These are phyloP conservation scores for Stegodyphus mimosarum DNA, from an alignment of 1,140 invertebrate genomes.

Conservation along the genomic window DNA sequence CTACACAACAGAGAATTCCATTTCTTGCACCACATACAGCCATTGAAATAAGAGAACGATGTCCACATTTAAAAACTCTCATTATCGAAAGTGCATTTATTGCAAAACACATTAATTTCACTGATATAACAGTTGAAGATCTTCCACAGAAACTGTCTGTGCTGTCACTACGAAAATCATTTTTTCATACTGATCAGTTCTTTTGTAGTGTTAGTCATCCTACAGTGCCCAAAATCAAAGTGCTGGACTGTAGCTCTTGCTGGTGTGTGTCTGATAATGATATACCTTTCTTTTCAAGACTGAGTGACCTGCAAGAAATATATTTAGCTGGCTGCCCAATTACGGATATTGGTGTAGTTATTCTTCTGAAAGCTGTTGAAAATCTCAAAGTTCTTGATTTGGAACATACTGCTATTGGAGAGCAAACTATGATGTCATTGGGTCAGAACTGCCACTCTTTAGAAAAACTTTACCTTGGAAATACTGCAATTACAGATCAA, in stretches of 20 bases:
- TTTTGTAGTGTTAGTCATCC: constrained; percentile 49
- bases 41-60: constrained; percentile 38
- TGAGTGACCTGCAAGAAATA: constrained; percentile 48
- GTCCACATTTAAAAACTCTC: constrained; percentile 34
- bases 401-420: constrained; percentile 32
- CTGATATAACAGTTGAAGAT: constrained; percentile 56
- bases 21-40: constrained; percentile 29
- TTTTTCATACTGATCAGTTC: constrained; percentile 59
- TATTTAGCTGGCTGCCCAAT: constrained; percentile 45
- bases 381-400: constrained; percentile 50
- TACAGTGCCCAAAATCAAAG: constrained; percentile 51
- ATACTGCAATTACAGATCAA: constrained; percentile 26
- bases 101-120: constrained; percentile 48
- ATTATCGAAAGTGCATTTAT: constrained; percentile 56
- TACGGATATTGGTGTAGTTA: constrained; percentile 25
- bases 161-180: constrained; percentile 48
- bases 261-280: constrained; percentile 58
- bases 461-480: constrained; percentile 51
- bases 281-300: constrained; percentile 50
- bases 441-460: constrained; percentile 21
- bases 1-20: constrained; percentile 37
- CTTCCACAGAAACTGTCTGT: constrained; percentile 47
- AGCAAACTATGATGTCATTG: constrained; percentile 9
- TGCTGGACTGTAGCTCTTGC: constrained; percentile 43
- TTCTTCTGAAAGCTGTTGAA: constrained; percentile 11